A percentile compares a stretch with the other conserved stretches of the same genome.
phyloP scores from a whole-genome alignment of 2,888 invertebrate species.

The Caenorhabditis imperialis region DNA sequence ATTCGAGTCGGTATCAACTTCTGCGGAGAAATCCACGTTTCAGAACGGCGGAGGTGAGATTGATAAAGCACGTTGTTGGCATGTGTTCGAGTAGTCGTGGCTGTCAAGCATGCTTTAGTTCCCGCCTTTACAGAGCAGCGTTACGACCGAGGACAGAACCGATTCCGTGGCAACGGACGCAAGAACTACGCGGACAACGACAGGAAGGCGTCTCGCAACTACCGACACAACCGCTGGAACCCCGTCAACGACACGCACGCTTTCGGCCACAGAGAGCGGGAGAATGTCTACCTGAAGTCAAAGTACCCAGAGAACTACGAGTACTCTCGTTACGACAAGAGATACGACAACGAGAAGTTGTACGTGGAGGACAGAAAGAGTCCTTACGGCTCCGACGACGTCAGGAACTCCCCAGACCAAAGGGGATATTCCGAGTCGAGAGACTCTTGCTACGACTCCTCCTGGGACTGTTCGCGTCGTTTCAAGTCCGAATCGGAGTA shows the following conservation, averaged over 20 bases:
- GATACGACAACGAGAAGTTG: slow-evolving; percentile 13
- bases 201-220: slow-evolving; percentile 14
- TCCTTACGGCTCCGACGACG: neutral
- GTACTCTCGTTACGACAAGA: neutral
- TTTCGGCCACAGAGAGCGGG: slow-evolving; percentile 11
- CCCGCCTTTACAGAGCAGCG: slow-evolving; percentile 10
- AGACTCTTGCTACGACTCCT: slow-evolving; percentile 12
- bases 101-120: slow-evolving; percentile 1
- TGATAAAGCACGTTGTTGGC: neutral
- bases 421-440: slow-evolving; percentile 22
- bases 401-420: slow-evolving; percentile 1
- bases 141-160: neutral
- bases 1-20: neutral
- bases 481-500: slow-evolving; percentile 22
- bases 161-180: neutral
- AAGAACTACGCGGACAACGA: slow-evolving; percentile 13
- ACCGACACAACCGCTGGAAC: neutral
- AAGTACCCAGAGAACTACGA: slow-evolving; percentile 8
- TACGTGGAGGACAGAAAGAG: slow-evolving; percentile 10
- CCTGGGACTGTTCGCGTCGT: neutral
- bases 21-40: slow-evolving; percentile 25
- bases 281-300: slow-evolving; percentile 1
- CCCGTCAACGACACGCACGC: slow-evolving; percentile 20
- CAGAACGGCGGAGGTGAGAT: slow-evolving; percentile 20
- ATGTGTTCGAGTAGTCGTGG: neutral